Conservation (phyloP, 2,888 invertebrate species). For the Orgyia antiqua region DNA sequence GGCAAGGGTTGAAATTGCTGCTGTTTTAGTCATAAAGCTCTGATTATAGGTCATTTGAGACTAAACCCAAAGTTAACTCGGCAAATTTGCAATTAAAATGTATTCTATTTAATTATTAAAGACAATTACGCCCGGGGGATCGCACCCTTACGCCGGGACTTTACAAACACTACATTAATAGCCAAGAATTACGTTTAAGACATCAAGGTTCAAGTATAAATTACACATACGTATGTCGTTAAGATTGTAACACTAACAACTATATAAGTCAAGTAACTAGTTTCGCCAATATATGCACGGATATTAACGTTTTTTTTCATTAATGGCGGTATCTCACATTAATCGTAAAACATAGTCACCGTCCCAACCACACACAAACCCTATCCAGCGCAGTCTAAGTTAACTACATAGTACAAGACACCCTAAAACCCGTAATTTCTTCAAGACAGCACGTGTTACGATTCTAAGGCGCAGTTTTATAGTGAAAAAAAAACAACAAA, state of each 20-base stretch:
- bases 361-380: conserved; percentile 30
- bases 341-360: conserved; percentile 27
- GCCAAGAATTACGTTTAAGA: background rate
- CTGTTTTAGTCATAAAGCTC: conserved; percentile 20
- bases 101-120: background rate
- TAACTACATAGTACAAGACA: conserved; percentile 42
- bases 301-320: too few species aligned
- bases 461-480: conserved; percentile 51
- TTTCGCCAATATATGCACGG: too few species aligned
- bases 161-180: background rate
- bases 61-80: conserved; percentile 1
- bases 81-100: conserved; percentile 10
- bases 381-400: conserved; percentile 38
- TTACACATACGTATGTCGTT: too few species aligned
- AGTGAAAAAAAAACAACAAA: conserved; percentile 50
- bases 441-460: conserved; percentile 64
- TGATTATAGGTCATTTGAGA: conserved; percentile 8
- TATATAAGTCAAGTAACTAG: too few species aligned
- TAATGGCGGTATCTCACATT: background rate
- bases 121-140: background rate
- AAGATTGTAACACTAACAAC: too few species aligned
- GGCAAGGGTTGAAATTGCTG: conserved; percentile 29
- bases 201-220: too few species aligned
- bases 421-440: conserved; percentile 48
- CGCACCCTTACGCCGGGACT: background rate